These are phyloP conservation scores for Crotalus helleri DNA, from an alignment of 2,113 vertebrate genomes.

Conservation along the genomic window DNA sequence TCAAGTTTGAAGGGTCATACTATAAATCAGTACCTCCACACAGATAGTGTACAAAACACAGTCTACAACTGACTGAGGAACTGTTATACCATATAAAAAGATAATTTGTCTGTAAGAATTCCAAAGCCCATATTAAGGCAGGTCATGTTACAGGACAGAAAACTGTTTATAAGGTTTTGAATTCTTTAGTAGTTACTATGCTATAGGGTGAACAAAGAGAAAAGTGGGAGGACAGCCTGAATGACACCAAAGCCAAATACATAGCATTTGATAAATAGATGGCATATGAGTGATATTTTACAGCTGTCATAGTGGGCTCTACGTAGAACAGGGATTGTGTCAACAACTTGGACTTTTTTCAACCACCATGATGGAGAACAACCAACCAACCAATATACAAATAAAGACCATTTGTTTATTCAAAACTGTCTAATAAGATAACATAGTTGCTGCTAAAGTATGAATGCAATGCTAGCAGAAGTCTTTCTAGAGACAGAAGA, in stretches of 20 bases:
- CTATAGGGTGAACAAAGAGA: not conserved
- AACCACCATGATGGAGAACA: not conserved
- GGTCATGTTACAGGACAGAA: not conserved
- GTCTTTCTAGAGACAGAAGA: not conserved
- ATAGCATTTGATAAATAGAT: not conserved
- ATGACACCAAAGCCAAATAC: not conserved
- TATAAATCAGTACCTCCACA: not conserved
- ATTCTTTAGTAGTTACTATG: not conserved
- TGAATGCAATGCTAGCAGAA: not conserved
- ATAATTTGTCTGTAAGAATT: not conserved
- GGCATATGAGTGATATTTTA: not conserved
- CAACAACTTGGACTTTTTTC: not conserved
- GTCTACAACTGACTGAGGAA: not conserved
- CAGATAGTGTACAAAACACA: not conserved
- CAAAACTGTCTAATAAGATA: not conserved
- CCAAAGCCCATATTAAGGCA: not conserved
- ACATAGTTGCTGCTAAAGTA: not conserved
- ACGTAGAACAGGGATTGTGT: not conserved
- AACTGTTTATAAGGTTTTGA: not conserved
- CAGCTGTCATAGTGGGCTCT: not conserved
- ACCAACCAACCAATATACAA: not conserved
- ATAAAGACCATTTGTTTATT: not conserved
- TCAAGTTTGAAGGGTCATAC: not conserved
- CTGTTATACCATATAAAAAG: not conserved
- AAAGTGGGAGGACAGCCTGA: not conserved